A percentile compares a stretch with the other conserved stretches of the same genome.
Conservation (phyloP, 2,113 vertebrate genomes). For the Nicator chloris region DNA sequence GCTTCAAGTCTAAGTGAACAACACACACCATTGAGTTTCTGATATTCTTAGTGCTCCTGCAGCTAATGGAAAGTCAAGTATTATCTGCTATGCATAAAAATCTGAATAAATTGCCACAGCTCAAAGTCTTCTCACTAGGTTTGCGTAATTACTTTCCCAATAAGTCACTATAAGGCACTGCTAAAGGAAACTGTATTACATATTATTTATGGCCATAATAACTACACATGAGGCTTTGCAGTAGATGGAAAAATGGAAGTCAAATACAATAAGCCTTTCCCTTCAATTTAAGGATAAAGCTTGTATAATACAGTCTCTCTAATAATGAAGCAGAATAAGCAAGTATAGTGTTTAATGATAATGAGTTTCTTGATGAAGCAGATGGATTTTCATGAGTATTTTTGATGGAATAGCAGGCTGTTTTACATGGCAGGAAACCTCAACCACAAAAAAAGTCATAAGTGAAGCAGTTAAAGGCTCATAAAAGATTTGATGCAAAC, state of each 20-base stretch:
- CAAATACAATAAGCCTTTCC: background rate
- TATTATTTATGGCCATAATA: background rate
- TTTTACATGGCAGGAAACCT: background rate
- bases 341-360: background rate
- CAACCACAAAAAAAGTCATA: background rate
- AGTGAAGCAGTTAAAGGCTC: background rate
- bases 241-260: background rate
- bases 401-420: background rate
- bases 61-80: slow-evolving; percentile 34
- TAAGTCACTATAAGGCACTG: background rate
- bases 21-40: background rate
- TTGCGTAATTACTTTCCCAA: slow-evolving; percentile 3
- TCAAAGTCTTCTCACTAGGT: background rate
- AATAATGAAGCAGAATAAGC: background rate
- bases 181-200: background rate
- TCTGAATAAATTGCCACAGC: slow-evolving; percentile 20
- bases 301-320: background rate
- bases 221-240: background rate
- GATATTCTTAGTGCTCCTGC: slow-evolving; percentile 13
- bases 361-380: background rate
- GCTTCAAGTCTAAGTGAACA: background rate
- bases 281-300: background rate
- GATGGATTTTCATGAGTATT: background rate
- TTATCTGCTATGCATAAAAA: background rate
- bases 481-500: background rate